A percentile compares a stretch with the other conserved stretches of the same genome.
Conservation (phyloP, 2,113 vertebrate genomes). For the Lophura nycthemera region DNA sequence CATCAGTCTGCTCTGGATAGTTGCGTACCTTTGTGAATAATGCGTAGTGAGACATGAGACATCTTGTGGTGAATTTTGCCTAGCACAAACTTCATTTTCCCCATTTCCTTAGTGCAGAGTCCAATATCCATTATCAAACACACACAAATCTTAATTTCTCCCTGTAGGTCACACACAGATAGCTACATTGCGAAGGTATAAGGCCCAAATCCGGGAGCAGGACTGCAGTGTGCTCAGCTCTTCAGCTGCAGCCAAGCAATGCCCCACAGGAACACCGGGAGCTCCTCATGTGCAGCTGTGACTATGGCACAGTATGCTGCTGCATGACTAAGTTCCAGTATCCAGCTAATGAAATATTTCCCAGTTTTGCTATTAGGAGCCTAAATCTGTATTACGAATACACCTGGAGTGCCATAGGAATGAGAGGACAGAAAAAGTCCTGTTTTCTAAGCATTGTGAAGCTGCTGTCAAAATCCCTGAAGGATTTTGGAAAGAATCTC, state of each 20-base stretch:
- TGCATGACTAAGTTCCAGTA: not conserved
- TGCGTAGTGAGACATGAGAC: conserved; percentile 47
- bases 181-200: not conserved
- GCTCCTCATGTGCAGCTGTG: not conserved
- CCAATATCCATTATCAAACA: not conserved
- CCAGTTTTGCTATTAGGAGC: not conserved
- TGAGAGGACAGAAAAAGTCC: not conserved
- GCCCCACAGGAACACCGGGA: not conserved
- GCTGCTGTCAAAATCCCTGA: not conserved
- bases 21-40: not conserved
- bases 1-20: not conserved
- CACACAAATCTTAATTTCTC: not conserved
- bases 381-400: not conserved
- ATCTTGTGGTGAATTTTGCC: conserved; percentile 63
- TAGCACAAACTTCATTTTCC: not conserved
- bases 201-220: not conserved
- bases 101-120: not conserved
- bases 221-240: not conserved
- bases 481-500: not conserved
- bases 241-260: not conserved
- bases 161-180: not conserved
- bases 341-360: not conserved
- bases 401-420: not conserved
- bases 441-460: not conserved
- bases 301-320: not conserved